Evolutionary conservation across 2,797 vertebrate genomes (phyloP).

Genomic region (Sphaeramia orbicularis): DNA sequence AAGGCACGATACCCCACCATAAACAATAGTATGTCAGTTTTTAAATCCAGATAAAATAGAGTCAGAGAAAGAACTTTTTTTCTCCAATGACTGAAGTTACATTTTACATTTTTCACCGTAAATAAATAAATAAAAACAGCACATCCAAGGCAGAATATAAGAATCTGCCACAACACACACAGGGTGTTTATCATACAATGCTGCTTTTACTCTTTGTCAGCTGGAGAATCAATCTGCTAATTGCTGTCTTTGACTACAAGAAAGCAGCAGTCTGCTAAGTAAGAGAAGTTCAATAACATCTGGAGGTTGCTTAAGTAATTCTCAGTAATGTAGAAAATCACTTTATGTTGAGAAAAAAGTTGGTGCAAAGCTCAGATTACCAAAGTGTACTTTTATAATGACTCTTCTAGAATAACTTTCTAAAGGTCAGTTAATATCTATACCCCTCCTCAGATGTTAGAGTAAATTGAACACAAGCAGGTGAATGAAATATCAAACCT

Average conservation of each 20-base stretch:
- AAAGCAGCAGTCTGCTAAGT: background rate
- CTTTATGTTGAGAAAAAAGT: background rate
- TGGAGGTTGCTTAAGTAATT: slow-evolving; percentile 5
- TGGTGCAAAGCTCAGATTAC: background rate
- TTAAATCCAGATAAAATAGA: too few relatives aligned
- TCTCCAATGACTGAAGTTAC: background rate
- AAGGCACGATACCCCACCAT: background rate
- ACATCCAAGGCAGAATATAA: slow-evolving; percentile 3
- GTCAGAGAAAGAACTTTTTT: too few relatives aligned
- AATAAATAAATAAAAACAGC: slow-evolving; percentile 1
- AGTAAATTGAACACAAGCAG: background rate
- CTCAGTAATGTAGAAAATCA: background rate
- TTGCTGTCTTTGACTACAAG: background rate
- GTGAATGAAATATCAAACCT: too few relatives aligned
- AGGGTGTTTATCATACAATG: slow-evolving; percentile 1
- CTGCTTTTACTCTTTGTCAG: background rate
- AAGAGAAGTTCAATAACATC: background rate
- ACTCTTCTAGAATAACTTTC: background rate
- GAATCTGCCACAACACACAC: slow-evolving; percentile 1
- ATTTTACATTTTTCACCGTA: background rate
- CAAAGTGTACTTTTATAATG: background rate
- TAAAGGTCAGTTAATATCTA: background rate
- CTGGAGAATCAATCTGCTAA: background rate
- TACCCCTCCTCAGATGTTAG: background rate
- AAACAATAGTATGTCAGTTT: too few relatives aligned